These are phyloP conservation scores for Agrotis ipsilon DNA, from an alignment of 2,888 invertebrate species.

Conservation along the genomic window DNA sequence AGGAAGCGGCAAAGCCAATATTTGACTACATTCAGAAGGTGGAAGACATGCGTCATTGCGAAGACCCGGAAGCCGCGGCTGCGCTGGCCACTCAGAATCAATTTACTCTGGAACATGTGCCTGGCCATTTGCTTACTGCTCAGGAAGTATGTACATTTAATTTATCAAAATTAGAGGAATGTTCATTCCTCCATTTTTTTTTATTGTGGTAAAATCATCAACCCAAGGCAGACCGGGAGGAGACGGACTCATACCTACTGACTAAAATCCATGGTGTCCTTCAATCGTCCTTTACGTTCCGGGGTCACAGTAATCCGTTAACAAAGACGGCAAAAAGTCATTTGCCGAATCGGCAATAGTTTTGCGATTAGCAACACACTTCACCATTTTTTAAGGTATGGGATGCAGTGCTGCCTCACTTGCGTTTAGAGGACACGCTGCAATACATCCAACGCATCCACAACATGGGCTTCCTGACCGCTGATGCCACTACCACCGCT, in stretches of 20 bases:
- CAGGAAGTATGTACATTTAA: constrained; percentile 87
- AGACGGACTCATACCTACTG: no score
- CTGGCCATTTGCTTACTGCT: constrained; percentile 92
- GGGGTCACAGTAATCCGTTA: no score
- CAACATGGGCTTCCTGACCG: constrained; percentile 91
- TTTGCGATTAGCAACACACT: no score
- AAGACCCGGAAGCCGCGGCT: constrained; percentile 89
- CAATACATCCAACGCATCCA: constrained; percentile 91
- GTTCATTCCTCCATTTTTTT: no score
- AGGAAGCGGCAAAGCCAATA: constrained; percentile 80
- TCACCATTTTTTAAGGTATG: no score
- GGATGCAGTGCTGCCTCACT: constrained; percentile 90
- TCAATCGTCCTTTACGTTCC: no score
- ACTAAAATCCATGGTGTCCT: no score
- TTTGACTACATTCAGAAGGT: constrained; percentile 87
- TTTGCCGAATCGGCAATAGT: no score
- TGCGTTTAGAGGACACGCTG: constrained; percentile 89
- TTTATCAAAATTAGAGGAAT: background rate
- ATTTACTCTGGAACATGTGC: constrained; percentile 93
- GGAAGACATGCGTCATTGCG: constrained; percentile 87
- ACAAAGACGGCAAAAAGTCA: no score
- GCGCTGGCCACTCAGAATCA: constrained; percentile 86
- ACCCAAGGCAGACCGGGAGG: no score
- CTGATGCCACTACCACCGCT: constrained; percentile 86
- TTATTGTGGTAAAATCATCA: no score